Base-by-base conservation (phyloP, 1,140 invertebrate genomes). In the Hylyphantes graminicola region DNA sequence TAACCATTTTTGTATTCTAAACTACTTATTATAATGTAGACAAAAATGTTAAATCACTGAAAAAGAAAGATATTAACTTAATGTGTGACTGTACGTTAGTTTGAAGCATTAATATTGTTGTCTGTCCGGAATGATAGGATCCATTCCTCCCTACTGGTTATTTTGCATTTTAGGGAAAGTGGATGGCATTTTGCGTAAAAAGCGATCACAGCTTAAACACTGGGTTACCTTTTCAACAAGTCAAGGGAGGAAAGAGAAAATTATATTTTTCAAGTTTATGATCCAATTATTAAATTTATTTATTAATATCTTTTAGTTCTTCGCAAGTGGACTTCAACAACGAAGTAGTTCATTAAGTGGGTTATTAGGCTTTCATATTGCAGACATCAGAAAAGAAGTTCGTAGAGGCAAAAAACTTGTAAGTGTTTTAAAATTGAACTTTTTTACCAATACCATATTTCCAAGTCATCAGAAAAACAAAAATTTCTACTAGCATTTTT, bases 281-380 rank as follows among this genome's bases (percentile, higher is more conserved):
- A 65, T 65, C 1, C 50, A 48, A 50, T 50, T 50, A 70, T 48
- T 70, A 17, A 13, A 70, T 12, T 17, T 7, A 74, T 13, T 74
- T 74, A 57, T 17, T 53, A 65, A 68, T 57, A 7, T 72, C 48
- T 90, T 91, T 55, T 87, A 93, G 93, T 89, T 94, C 2, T 91
- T 94, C 84, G 91, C 93, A 0, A 92, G 92, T 63, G 93, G 92
- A 21, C 90, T 93, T 87, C 89, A 90, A 84, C 93, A 93, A 86
- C 91, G 90, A 86, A 93, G 93, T 8, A 88, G 89, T 19, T 91
- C 92, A 79, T 86, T 86, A 50, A 90, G 93, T 85, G 93, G 93
- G 1, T 93, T 93, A 83, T 88, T 93, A 57, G 93, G 93, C 12
- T 94, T 94, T 89, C 86, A 93, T 72, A 85, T 88, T 15, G 82